phyloP scores from a whole-genome alignment of 2,113 vertebrate species.

The Ageneiosus marmoratus region DNA sequence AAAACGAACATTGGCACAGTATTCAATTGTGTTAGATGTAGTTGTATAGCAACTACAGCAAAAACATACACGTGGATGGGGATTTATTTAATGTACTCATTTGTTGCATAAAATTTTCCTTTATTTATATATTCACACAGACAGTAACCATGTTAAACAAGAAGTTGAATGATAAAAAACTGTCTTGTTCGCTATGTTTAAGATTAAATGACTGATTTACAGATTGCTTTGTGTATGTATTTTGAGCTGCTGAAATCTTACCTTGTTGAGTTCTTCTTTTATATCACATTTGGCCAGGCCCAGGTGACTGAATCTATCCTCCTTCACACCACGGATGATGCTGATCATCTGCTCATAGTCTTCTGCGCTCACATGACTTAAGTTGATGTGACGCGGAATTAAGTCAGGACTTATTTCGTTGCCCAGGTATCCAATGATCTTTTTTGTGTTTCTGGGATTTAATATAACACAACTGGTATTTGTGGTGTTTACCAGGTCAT shows the following conservation, averaged over 20 bases:
- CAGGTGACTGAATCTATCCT: slow-evolving; percentile 77
- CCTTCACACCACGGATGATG: slow-evolving; percentile 78
- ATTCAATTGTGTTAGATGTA: too few species aligned
- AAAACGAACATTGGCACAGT: too few species aligned
- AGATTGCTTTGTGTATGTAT: background rate
- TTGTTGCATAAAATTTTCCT: too few species aligned
- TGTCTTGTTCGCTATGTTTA: background rate
- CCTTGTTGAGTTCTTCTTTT: slow-evolving; percentile 91
- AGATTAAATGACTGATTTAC: background rate
- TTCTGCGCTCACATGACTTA: slow-evolving; percentile 78
- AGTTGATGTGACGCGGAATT: slow-evolving; percentile 88
- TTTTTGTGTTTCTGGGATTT: slow-evolving; percentile 81
- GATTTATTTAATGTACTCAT: background rate
- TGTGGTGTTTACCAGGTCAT: background rate
- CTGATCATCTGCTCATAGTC: slow-evolving; percentile 86
- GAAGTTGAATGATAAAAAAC: background rate
- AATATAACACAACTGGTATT: slow-evolving; percentile 52
- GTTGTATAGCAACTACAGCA: background rate
- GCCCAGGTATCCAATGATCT: slow-evolving; percentile 80
- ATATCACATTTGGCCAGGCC: slow-evolving; percentile 84
- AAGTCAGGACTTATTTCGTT: slow-evolving; percentile 76
- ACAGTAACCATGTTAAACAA: background rate
- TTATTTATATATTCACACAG: background rate
- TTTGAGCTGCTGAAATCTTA: slow-evolving; percentile 55
- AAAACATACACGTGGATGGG: background rate